Conservation (phyloP, 2,797 vertebrate genomes). For the Sebastes diaconus region DNA sequence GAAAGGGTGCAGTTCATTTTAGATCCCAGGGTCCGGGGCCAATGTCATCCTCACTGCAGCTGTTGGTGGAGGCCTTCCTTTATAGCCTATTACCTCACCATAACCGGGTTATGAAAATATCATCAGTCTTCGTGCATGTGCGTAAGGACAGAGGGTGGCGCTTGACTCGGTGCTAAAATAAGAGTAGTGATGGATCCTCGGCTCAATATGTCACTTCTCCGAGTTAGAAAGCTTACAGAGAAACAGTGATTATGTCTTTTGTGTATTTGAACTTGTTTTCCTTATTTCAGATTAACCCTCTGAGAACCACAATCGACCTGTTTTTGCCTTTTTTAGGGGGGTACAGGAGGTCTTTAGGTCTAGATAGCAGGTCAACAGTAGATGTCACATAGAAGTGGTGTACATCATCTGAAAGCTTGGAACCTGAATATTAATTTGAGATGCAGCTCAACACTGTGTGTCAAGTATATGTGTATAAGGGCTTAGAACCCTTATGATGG, state of each 20-base stretch:
- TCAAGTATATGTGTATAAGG: too few species aligned
- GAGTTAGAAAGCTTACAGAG: not conserved
- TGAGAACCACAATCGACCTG: too few species aligned
- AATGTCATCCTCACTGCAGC: slow-evolving; percentile 77
- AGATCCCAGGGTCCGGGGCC: slow-evolving; percentile 55
- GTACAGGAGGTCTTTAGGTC: accelerated
- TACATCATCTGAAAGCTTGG: too few species aligned
- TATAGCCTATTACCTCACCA: slow-evolving; percentile 82
- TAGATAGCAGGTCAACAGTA: too few species aligned
- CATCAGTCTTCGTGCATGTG: slow-evolving; percentile 67
- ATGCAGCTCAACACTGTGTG: too few species aligned
- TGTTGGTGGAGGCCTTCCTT: slow-evolving; percentile 73
- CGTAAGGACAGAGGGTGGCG: slow-evolving; percentile 50
- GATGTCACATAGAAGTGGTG: too few species aligned
- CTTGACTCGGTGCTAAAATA: slow-evolving; percentile 59
- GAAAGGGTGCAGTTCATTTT: slow-evolving; percentile 59
- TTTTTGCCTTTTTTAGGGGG: too few species aligned
- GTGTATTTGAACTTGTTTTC: not conserved
- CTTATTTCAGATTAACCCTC: not conserved
- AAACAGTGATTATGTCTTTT: not conserved
- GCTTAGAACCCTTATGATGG: too few species aligned
- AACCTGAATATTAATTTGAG: too few species aligned
- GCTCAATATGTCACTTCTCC: not conserved
- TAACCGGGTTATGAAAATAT: slow-evolving; percentile 84
- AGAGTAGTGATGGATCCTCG: slow-evolving; percentile 48